Base-by-base conservation (phyloP, 2,113 vertebrate genomes). In the Salvelinus alpinus region DNA sequence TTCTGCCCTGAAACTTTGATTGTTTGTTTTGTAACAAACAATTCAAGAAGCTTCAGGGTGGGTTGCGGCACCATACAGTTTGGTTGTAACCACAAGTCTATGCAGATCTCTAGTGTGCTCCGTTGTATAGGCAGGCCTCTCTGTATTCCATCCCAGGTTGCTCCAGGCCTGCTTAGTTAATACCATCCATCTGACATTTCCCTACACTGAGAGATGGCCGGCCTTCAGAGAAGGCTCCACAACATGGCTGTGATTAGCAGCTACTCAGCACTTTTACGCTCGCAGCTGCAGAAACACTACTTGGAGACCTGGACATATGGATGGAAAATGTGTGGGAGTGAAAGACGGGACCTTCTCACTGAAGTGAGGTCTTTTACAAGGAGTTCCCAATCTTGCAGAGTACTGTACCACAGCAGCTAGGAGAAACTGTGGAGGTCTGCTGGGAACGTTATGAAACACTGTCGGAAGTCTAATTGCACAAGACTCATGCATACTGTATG, bases 251-350 rank as follows among this genome's bases (percentile, higher is more conserved):
- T 57, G 54, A 18, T 57, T 57, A 57, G 18, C 18, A 57, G 18
- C 54, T 57, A 57, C 54, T 57, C 54, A 57, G 54, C 54, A 57
- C 54, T 57, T 57, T 57, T 57, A 57, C 18, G 20, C 54, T 57
- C 54, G 18, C 54, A 57, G 54, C 54, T 57, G 54, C 54, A 57
- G 54, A 4, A 57, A 20, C 16, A 16, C 14, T 62, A 54, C 59
- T 62, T 6, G 4, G 20, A 20, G 54, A 20, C 20, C 54, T 57
- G 54, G 54, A 57, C 9, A 8, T 11, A 44, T 57, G 59, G 59
- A 62, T 62, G 59, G 59, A 62, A 62, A 62, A 62, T 62, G 59
- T 9, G 59, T 62, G 59, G 59, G 59, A 62, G 59, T 8, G n/a
- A 62, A n/a, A 62, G n/a, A 62, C 4, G 20, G 54, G 54, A 20